These are phyloP conservation scores for Carassius gibelio DNA, from an alignment of 2,113 vertebrate species.

Conservation along the genomic window DNA sequence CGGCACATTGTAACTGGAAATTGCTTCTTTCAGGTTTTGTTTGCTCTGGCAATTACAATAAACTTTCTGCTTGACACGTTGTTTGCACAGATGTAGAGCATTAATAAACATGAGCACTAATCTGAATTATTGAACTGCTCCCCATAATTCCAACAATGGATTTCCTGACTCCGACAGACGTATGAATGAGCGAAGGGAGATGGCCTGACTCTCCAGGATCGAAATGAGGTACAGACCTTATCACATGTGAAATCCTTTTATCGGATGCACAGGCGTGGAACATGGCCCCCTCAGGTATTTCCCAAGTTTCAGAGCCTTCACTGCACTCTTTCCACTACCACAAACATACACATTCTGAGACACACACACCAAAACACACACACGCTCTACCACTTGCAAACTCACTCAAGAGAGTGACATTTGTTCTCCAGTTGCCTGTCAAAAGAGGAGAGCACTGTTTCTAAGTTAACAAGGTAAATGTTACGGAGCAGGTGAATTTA, in stretches of 20 bases:
- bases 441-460: constrained; percentile 27
- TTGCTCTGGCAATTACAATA: constrained; percentile 99
- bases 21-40: constrained; percentile 99
- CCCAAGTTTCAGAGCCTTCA: constrained; percentile 54
- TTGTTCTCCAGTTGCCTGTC: constrained; percentile 52
- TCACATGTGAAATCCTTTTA: constrained; percentile 88
- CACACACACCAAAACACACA: neutral
- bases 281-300: constrained; percentile 80
- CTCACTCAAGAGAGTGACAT: constrained; percentile 46
- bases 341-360: neutral
- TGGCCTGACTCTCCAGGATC: constrained; percentile 78
- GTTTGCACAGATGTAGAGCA: constrained; percentile 99
- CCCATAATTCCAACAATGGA: constrained; percentile 96
- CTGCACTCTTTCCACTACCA: neutral
- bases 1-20: constrained; percentile 99
- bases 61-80: constrained; percentile 99
- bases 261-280: constrained; percentile 84
- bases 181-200: constrained; percentile 52
- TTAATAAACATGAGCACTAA: constrained; percentile 99
- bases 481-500: constrained; percentile 30
- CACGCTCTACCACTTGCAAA: constrained; percentile 20
- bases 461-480: constrained; percentile 35
- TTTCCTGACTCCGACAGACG: constrained; percentile 63
- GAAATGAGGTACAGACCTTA: constrained; percentile 81
- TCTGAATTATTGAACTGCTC: constrained; percentile 99